A percentile compares a stretch with the other conserved stretches of the same genome.
phyloP scores from a whole-genome alignment of 53 echinoderm and acorn worm genomes.

The Temnopleurus reevesii region DNA sequence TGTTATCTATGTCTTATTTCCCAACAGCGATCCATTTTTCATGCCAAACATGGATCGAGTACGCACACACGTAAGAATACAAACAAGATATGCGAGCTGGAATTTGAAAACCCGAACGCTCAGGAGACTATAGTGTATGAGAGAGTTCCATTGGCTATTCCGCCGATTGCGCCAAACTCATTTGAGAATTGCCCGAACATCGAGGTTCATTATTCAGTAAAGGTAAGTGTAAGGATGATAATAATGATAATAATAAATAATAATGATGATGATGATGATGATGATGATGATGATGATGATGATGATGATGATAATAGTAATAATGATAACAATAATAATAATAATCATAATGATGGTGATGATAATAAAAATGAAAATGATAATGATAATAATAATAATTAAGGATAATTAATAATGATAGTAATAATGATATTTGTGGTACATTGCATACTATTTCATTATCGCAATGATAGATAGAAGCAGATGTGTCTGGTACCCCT shows the following conservation, averaged over 20 bases:
- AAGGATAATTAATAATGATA: too few relatives aligned
- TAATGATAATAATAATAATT: too few relatives aligned
- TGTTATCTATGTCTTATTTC: neutral
- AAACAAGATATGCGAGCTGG: conserved; percentile 15
- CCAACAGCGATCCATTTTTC: neutral
- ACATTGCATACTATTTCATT: neutral
- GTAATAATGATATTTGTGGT: neutral
- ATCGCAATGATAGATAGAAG: conserved; percentile 54
- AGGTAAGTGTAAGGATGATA: neutral
- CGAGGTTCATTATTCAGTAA: neutral
- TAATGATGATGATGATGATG: too few relatives aligned
- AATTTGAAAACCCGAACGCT: neutral
- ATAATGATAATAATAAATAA: too few relatives aligned
- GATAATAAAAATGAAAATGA: too few relatives aligned
- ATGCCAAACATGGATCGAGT: conserved; percentile 38
- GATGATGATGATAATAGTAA: too few relatives aligned
- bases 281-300: too few relatives aligned
- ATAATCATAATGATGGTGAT: too few relatives aligned
- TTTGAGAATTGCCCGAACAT: conserved; percentile 51
- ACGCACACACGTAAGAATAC: conserved; percentile 42
- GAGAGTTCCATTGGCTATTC: conserved; percentile 12
- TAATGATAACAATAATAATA: neutral
- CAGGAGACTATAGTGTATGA: neutral
- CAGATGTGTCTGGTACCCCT: conserved; percentile 57
- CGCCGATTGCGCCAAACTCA: conserved; percentile 9